Conservation (phyloP, 2,113 vertebrate species). For the Choloepus hoffmanni region DNA sequence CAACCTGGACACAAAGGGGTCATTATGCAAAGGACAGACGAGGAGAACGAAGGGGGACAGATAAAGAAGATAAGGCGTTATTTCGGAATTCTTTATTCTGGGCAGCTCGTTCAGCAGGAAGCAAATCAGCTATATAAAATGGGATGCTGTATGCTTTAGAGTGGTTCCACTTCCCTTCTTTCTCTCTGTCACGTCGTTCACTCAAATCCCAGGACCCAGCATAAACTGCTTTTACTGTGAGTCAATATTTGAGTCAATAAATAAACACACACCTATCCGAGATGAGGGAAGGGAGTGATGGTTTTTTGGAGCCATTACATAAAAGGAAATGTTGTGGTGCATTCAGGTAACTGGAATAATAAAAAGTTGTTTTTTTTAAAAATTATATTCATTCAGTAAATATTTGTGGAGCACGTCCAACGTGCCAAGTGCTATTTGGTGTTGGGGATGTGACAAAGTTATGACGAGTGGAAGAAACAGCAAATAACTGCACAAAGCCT, state of each 20-base stretch:
- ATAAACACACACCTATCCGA: fast-evolving
- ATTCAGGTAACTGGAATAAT: fast-evolving
- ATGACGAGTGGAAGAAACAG: too few species aligned
- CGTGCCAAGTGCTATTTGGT: fast-evolving
- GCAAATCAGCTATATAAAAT: constrained; percentile 25
- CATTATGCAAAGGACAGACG: fast-evolving
- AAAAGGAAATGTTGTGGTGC: fast-evolving
- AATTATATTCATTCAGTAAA: too few species aligned
- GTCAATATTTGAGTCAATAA: background rate
- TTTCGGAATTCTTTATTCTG: fast-evolving
- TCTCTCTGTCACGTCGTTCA: fast-evolving
- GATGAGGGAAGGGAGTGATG: fast-evolving
- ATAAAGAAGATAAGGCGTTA: fast-evolving
- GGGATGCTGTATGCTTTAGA: background rate
- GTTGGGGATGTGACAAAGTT: background rate
- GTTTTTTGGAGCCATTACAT: fast-evolving
- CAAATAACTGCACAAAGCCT: too few species aligned
- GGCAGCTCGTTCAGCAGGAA: background rate
- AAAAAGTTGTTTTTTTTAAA: too few species aligned
- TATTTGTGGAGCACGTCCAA: fast-evolving
- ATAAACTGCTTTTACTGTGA: fast-evolving
- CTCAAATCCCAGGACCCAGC: fast-evolving
- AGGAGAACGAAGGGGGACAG: fast-evolving
- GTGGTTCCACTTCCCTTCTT: fast-evolving
- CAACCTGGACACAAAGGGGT: constrained; percentile 88